Conservation (phyloP, 1,140 invertebrate genomes). For the Drosophila paulistorum region DNA sequence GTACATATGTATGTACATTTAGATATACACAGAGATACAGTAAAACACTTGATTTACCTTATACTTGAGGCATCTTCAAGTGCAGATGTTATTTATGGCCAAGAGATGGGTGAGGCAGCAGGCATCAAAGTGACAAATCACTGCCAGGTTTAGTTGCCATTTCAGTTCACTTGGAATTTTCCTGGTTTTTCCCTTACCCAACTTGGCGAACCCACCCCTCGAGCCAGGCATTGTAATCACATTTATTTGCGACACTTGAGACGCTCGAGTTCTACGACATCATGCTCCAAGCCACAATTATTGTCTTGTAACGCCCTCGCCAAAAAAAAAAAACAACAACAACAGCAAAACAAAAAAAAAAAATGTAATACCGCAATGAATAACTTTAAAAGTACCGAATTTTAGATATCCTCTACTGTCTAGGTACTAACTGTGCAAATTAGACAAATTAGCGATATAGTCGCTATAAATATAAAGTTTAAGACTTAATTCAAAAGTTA, state of each 20-base stretch:
- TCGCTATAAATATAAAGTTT: too few species aligned
- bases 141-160: slow-evolving; percentile 36
- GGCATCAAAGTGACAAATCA: slow-evolving; percentile 71
- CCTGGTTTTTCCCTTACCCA: not conserved
- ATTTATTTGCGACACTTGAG: slow-evolving; percentile 75
- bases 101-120: slow-evolving; percentile 6
- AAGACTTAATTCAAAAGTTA: too few species aligned
- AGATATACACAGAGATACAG: slow-evolving; percentile 17
- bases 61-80: slow-evolving; percentile 20
- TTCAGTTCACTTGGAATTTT: not conserved
- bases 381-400: not conserved
- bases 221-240: slow-evolving; percentile 64
- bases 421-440: too few species aligned
- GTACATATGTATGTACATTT: not conserved
- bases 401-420: not conserved
- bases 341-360: not conserved
- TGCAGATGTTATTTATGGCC: slow-evolving; percentile 71
- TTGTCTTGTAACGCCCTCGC: slow-evolving; percentile 71
- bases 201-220: slow-evolving; percentile 13
- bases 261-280: slow-evolving; percentile 32
- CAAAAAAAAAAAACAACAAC: not conserved
- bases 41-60: slow-evolving; percentile 32
- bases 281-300: slow-evolving; percentile 55
- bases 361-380: too few species aligned
- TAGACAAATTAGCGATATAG: too few species aligned